Conservation (phyloP, 2,113 vertebrate genomes). For the Geothlypis trichas region DNA sequence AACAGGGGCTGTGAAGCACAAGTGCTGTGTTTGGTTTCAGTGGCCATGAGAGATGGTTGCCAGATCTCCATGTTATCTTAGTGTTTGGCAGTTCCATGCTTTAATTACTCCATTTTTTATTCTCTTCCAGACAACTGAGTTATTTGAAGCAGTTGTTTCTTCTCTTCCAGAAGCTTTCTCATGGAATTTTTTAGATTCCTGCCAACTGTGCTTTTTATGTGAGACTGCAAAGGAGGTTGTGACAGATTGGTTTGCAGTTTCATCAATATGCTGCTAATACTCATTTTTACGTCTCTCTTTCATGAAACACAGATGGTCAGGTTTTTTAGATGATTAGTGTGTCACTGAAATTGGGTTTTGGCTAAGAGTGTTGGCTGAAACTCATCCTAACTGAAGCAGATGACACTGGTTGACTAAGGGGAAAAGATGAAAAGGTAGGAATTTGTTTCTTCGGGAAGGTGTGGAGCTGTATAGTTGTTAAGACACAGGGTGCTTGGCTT, state of each 20-base stretch:
- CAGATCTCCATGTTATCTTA: not conserved
- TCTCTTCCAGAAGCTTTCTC: slow-evolving; percentile 41
- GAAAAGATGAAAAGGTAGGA: not conserved
- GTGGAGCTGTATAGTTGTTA: not conserved
- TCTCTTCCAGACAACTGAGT: not conserved
- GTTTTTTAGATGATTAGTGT: slow-evolving; percentile 47
- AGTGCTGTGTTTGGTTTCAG: not conserved
- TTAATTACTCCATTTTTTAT: slow-evolving; percentile 5
- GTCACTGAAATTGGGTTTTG: slow-evolving; percentile 48
- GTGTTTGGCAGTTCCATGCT: not conserved
- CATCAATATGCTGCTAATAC: slow-evolving; percentile 63
- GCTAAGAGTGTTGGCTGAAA: slow-evolving; percentile 24
- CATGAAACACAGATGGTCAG: slow-evolving; percentile 62
- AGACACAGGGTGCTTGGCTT: not conserved
- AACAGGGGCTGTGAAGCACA: not conserved
- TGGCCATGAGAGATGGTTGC: not conserved
- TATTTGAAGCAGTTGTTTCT: slow-evolving; percentile 27
- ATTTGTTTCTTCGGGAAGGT: not conserved
- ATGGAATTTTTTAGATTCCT: slow-evolving; percentile 16
- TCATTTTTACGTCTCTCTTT: slow-evolving; percentile 50
- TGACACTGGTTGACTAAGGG: slow-evolving; percentile 1
- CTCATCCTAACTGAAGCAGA: not conserved
- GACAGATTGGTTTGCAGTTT: slow-evolving; percentile 60
- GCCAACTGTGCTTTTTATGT: slow-evolving; percentile 38
- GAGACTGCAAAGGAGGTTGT: slow-evolving; percentile 49